These are phyloP conservation scores for Zoanthus sociatus DNA, from an alignment of 92 coral and sea anemone species.

Conservation along the genomic window DNA sequence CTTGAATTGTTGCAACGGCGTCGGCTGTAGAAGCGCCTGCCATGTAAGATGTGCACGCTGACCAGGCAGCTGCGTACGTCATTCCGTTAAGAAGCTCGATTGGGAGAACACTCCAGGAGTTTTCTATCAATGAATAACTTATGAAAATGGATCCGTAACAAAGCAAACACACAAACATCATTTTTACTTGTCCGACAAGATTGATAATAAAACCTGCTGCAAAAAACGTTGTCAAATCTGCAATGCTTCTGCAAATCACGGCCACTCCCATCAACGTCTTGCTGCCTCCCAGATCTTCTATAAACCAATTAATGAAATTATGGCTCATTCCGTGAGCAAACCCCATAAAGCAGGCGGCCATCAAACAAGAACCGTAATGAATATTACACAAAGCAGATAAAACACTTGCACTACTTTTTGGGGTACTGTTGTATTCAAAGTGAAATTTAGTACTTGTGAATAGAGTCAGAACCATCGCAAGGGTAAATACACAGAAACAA, in stretches of 20 bases:
- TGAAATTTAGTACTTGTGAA: slow-evolving; percentile 85
- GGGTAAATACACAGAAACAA: slow-evolving; percentile 90
- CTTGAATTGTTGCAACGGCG: slow-evolving; percentile 96
- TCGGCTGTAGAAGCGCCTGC: slow-evolving; percentile 94
- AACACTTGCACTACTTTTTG: slow-evolving; percentile 63
- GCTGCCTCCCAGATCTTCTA: slow-evolving; percentile 96
- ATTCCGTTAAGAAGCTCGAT: slow-evolving; percentile 89
- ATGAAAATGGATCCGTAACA: slow-evolving; percentile 84
- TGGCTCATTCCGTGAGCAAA: slow-evolving; percentile 94
- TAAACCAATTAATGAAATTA: slow-evolving; percentile 95
- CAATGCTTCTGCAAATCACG: slow-evolving; percentile 79
- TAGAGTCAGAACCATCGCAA: slow-evolving; percentile 81
- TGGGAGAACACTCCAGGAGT: slow-evolving; percentile 95
- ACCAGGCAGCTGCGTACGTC: slow-evolving; percentile 98
- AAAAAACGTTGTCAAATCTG: slow-evolving; percentile 91
- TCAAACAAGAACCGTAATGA: slow-evolving; percentile 94
- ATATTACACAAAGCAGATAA: slow-evolving; percentile 79
- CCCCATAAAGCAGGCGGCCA: slow-evolving; percentile 97
- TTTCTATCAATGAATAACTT: slow-evolving; percentile 79
- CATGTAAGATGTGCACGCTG: slow-evolving; percentile 95
- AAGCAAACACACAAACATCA: slow-evolving; percentile 78
- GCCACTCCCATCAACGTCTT: slow-evolving; percentile 97
- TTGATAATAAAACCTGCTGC: slow-evolving; percentile 90
- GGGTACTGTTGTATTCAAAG: slow-evolving; percentile 83
- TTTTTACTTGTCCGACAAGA: slow-evolving; percentile 85